Base-by-base conservation (phyloP, 1,140 invertebrate species). In the Drosophila takahashii region DNA sequence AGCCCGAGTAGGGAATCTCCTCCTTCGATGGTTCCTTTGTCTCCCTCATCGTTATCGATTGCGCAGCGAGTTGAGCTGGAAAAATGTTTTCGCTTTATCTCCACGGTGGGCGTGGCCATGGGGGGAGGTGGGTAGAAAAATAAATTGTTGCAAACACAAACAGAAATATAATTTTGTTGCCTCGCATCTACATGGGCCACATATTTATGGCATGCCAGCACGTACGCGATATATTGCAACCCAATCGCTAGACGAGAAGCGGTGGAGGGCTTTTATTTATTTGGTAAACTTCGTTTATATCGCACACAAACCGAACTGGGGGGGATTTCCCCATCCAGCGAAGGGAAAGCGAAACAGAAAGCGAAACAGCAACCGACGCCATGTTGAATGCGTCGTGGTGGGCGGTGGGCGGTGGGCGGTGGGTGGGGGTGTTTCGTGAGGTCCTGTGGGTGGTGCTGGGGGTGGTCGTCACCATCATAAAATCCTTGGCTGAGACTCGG, bases 131-230 rank as follows among this genome's bases (percentile, higher is more conserved):
- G n/a, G 3, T 22, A 64, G 57, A 60, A 64, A 77, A 74, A 90
- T 80, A 83, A 90, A 90, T 90, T 81, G 79, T 90, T 86, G 86
- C 86, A 77, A 90, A 86, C 79, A 86, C 86, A 86, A 90, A 77
- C 81, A 90, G 72, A 90, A 90, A 86, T 86, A 90, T 90, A 90
- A 86, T 90, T 86, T 80, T 90, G 85, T 85, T 84, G 77, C 64
- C 62, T 69, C 57, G 39, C 69, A 69, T 44, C 74, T 61, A 77
- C 60, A 80, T 61, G 59, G 52, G 76, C 79, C 77, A 78, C 67
- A 77, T 90, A 90, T 90, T 90, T 90, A 90, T 90, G 86, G 86
- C 86, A 90, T 90, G 79, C 86, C 86, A 67, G 77, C 86, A 90
- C 86, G 86, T 90, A 90, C 86, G 85, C 84, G 84, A 89, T 87